Evolutionary conservation across 2,797 vertebrate species (phyloP).

Genomic region (Nannoperca obscura): DNA sequence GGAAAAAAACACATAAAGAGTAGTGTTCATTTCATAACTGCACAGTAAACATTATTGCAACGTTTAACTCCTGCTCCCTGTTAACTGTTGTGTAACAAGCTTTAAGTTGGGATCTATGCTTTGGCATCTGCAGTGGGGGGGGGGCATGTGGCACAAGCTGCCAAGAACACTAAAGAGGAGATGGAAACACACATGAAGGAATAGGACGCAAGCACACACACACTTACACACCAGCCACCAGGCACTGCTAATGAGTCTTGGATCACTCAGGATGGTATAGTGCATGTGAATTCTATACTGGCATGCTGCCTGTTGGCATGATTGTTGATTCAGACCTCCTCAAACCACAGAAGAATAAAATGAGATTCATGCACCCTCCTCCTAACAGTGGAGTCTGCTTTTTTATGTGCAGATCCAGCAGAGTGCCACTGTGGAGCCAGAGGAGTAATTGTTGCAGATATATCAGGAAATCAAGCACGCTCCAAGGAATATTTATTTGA

Average conservation of each 20-base stretch:
- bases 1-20: constrained; percentile 39
- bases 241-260: constrained; percentile 53
- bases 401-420: constrained; percentile 62
- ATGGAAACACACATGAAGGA: constrained; percentile 63
- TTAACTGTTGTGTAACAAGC: constrained; percentile 61
- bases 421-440: constrained; percentile 63
- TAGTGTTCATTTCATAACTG: constrained; percentile 43
- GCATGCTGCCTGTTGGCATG: constrained; percentile 65
- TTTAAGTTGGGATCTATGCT: constrained; percentile 49
- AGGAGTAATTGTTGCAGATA: constrained; percentile 66
- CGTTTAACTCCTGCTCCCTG: constrained; percentile 54
- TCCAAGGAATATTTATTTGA: constrained; percentile 54
- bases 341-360: constrained; percentile 74
- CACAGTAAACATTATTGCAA: constrained; percentile 58
- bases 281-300: constrained; percentile 56
- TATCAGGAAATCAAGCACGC: constrained; percentile 59
- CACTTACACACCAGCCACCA: constrained; percentile 36
- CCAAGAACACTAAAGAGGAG: constrained; percentile 62
- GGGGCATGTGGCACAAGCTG: constrained; percentile 37
- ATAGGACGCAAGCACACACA: constrained; percentile 4
- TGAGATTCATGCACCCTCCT: constrained; percentile 61
- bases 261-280: constrained; percentile 61
- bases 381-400: constrained; percentile 48
- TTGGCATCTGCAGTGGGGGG: constrained; percentile 59
- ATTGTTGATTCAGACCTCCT: constrained; percentile 61